Conservation (phyloP, 2,113 vertebrate genomes). For the Leucopsar rothschildi region DNA sequence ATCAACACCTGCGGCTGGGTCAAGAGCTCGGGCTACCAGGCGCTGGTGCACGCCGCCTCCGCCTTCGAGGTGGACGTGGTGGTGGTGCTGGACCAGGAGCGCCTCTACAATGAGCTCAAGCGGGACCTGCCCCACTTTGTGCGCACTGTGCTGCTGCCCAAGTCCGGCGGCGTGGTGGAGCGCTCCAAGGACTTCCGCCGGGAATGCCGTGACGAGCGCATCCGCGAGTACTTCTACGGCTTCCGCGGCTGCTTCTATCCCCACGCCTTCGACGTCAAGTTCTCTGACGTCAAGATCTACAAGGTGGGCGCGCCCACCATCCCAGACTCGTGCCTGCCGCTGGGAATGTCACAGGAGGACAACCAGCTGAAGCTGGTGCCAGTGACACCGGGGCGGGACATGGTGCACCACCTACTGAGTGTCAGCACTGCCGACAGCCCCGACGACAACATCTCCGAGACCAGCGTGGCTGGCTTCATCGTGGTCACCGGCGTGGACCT, state of each 20-base stretch:
- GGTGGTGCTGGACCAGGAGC: slow-evolving; percentile 94
- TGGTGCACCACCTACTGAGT: slow-evolving; percentile 94
- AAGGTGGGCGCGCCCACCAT: slow-evolving; percentile 97
- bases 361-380: slow-evolving; percentile 97
- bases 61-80: slow-evolving; percentile 98
- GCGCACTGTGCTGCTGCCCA: slow-evolving; percentile 90
- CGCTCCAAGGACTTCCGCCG: slow-evolving; percentile 94
- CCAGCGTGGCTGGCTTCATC: slow-evolving; percentile 93
- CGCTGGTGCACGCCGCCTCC: slow-evolving; percentile 92
- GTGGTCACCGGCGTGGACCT: slow-evolving; percentile 93
- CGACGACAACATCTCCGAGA: slow-evolving; percentile 83
- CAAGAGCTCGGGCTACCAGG: slow-evolving; percentile 95
- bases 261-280: slow-evolving; percentile 94
- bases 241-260: slow-evolving; percentile 94
- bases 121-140: slow-evolving; percentile 96
- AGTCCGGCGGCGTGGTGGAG: slow-evolving; percentile 92
- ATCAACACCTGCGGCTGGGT: slow-evolving; percentile 99
- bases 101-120: slow-evolving; percentile 95
- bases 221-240: slow-evolving; percentile 96
- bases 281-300: slow-evolving; percentile 96
- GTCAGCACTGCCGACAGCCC: slow-evolving; percentile 87
- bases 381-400: slow-evolving; percentile 90
- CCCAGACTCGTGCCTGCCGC: slow-evolving; percentile 93
- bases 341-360: slow-evolving; percentile 98
- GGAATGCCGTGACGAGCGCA: slow-evolving; percentile 89